Evolutionary conservation across 2,113 vertebrate species (phyloP).

Genomic region (Hyaena hyaena): DNA sequence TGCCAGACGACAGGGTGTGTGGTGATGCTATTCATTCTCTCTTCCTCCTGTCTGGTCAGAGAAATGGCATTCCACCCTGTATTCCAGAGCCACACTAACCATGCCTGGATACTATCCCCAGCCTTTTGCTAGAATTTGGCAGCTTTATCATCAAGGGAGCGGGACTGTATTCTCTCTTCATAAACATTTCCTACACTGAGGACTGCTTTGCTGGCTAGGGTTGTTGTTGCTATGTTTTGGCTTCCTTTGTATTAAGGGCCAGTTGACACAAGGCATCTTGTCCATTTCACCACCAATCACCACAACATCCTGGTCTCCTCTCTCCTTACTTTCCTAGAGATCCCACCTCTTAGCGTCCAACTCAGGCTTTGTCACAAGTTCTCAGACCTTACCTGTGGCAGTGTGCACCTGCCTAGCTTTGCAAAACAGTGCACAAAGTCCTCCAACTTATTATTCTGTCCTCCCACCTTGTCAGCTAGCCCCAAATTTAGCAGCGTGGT

Average conservation of each 20-base stretch:
- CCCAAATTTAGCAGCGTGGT: background rate
- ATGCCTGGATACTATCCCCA: background rate
- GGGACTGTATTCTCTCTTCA: background rate
- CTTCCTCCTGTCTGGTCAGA: background rate
- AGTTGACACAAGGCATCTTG: accelerated
- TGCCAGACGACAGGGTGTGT: background rate
- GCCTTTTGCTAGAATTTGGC: background rate
- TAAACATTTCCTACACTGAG: background rate
- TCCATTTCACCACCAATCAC: background rate
- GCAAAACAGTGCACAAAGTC: background rate
- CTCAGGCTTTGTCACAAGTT: background rate
- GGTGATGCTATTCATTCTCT: background rate
- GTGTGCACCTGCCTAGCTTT: background rate
- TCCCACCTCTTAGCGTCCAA: background rate
- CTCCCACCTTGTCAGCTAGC: background rate
- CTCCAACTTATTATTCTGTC: background rate
- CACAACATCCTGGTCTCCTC: background rate
- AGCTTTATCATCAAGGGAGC: background rate
- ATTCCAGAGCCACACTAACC: background rate
- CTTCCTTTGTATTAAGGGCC: background rate
- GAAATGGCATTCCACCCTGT: background rate
- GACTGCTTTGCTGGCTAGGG: background rate
- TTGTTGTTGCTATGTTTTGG: background rate
- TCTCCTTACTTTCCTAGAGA: background rate
- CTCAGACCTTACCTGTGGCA: background rate